Evolutionary conservation across 2,888 invertebrate species (phyloP), one percentile per base, ranked within the genome.

Genomic region (Exephanes ischioxanthus): DNA sequence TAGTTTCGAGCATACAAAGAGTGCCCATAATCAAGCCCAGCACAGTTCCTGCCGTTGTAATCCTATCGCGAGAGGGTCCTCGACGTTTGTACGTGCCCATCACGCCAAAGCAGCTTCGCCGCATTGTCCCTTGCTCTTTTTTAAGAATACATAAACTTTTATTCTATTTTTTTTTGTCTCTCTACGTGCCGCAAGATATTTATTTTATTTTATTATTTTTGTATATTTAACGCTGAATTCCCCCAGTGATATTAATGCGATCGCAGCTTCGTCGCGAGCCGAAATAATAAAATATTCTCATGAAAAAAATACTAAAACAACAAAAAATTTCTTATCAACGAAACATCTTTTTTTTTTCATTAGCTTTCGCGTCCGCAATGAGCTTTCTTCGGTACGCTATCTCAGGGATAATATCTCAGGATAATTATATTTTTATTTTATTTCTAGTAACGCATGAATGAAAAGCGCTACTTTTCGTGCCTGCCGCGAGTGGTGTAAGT

Each of bases 61-160:
- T 82, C 82, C 82, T 82, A 82, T 82, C 71, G 70, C 76, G 70
- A 63, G 63, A 82, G 77, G 82, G 71, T 82, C 82, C 77, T 82
- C 82, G 82, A 82, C 70, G 71, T 76, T 70, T 71, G 70, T 82
- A 82, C 82, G 82, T 82, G 85, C 84, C 83, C 86, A 82, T 79
- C 83, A 80, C 87, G 87, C 86, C 83, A 87, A 87, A 84, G 83
- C 84, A 80, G 81, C 75, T 77, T 80, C 85, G 58, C 79, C 80
- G 80, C 82, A 63, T 63, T 37, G 26, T 14, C 26, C 55, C 58
- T 58, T 80, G 73, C 73, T 73, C 73, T 75, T 80, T 75, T 63
- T 75, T 33, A 33, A 51, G 51, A 66, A 37, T n/a, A 67, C 41
- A 67, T n/a, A 66, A 51, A 77, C 37, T 51, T 33, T 51, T 22